These are phyloP conservation scores for Yasuhikotakia modesta DNA, from an alignment of 2,797 vertebrate genomes.

Conservation along the genomic window DNA sequence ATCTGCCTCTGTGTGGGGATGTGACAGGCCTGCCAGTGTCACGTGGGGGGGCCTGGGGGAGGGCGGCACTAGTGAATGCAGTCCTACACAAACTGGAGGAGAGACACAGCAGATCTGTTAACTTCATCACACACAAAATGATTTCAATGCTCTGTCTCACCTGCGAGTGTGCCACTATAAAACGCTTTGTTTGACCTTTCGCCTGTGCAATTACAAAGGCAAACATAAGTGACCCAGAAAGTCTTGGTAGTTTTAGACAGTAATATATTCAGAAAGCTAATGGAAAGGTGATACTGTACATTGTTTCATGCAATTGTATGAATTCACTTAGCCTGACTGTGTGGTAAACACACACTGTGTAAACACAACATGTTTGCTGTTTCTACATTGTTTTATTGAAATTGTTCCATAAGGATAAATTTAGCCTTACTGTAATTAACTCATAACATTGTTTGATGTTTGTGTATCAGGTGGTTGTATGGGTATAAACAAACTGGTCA, in stretches of 20 bases:
- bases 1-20: slow-evolving; percentile 75
- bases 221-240: slow-evolving; percentile 11
- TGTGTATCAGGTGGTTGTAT: neutral
- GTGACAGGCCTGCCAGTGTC: slow-evolving; percentile 74
- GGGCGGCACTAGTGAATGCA: slow-evolving; percentile 37
- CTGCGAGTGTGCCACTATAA: slow-evolving; percentile 2
- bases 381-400: neutral
- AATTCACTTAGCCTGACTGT: too few species aligned
- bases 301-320: neutral
- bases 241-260: neutral
- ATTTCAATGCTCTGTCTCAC: slow-evolving; percentile 2
- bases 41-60: slow-evolving; percentile 40
- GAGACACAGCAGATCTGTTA: slow-evolving; percentile 62
- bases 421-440: neutral
- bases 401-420: too few species aligned
- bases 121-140: slow-evolving; percentile 58
- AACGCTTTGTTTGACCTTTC: slow-evolving; percentile 23
- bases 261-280: too few species aligned
- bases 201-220: neutral
- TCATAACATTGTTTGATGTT: neutral
- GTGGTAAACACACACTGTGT: too few species aligned
- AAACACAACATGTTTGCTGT: neutral
- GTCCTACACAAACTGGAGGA: slow-evolving; percentile 64
- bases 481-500: neutral
- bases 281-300: neutral